Conservation (phyloP, 2,113 vertebrate species). For the Elaphurus davidianus region DNA sequence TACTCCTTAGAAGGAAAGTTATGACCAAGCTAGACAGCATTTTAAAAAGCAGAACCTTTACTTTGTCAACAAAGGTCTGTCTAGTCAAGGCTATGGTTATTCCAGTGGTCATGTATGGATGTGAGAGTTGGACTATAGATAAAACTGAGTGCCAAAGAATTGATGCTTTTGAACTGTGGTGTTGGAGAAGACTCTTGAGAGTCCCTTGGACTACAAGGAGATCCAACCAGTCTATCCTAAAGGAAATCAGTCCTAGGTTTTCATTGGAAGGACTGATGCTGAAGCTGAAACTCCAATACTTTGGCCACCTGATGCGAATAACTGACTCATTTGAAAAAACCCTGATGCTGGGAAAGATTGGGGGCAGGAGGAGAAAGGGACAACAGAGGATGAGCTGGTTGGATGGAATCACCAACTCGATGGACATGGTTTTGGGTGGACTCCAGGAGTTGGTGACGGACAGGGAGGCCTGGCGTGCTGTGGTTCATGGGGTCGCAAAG, state of each 20-base stretch:
- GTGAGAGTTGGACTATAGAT: not conserved
- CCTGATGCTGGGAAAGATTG: not conserved
- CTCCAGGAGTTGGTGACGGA: not conserved
- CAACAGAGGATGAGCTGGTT: not conserved
- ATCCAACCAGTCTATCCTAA: not conserved
- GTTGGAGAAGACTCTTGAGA: not conserved
- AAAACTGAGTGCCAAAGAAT: not conserved
- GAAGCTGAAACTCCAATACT: not conserved
- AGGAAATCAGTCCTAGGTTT: not conserved
- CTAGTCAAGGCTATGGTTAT: not conserved
- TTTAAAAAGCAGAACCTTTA: not conserved
- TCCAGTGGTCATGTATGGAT: not conserved
- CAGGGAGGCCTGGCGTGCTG: not conserved
- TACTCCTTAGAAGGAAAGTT: not conserved
- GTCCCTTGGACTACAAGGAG: not conserved
- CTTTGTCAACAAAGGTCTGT: fast-evolving
- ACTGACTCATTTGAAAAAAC: not conserved
- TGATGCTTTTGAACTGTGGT: not conserved
- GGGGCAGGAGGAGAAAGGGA: not conserved
- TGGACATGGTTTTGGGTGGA: not conserved
- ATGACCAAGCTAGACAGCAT: not conserved
- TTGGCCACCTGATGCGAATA: not conserved
- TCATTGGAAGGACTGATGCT: not conserved
- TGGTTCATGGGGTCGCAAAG: not conserved
- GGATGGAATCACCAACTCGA: not conserved